These are phyloP conservation scores for Xylocopa sonorina DNA, from an alignment of 1,140 invertebrate species.

Conservation along the genomic window DNA sequence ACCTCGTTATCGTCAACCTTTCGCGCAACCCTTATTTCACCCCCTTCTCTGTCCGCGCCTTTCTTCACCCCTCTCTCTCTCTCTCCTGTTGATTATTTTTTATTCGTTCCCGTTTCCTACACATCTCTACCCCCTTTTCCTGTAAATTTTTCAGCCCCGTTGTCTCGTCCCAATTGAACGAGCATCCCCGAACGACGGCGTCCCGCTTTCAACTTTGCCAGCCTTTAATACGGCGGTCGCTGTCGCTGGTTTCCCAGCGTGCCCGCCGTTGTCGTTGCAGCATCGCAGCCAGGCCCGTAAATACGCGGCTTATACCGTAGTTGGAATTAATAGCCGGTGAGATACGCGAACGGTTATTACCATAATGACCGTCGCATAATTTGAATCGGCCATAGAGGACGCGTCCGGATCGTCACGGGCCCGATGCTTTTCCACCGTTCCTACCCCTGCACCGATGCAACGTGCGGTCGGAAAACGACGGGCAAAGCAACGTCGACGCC, in stretches of 20 bases:
- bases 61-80: neutral
- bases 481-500: neutral
- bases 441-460: no score
- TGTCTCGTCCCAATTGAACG: constrained; percentile 41
- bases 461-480: neutral
- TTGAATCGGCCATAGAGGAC: constrained; percentile 57
- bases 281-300: constrained; percentile 33
- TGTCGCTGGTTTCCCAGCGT: constrained; percentile 15
- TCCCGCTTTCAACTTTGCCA: constrained; percentile 66
- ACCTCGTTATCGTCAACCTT: neutral
- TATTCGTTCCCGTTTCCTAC: neutral
- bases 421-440: constrained; percentile 10
- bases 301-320: constrained; percentile 55
- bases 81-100: neutral
- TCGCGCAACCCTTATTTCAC: neutral
- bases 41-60: neutral
- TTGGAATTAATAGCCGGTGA: constrained; percentile 64
- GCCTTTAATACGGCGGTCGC: constrained; percentile 58
- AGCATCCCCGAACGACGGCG: constrained; percentile 26
- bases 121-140: no score
- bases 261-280: neutral
- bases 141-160: neutral
- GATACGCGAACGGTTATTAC: constrained; percentile 67
- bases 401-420: constrained; percentile 16
- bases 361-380: constrained; percentile 66